Evolutionary conservation across 2,888 invertebrate genomes (phyloP), one percentile per base, ranked within the genome.

Genomic region (Arctia plantaginis): DNA sequence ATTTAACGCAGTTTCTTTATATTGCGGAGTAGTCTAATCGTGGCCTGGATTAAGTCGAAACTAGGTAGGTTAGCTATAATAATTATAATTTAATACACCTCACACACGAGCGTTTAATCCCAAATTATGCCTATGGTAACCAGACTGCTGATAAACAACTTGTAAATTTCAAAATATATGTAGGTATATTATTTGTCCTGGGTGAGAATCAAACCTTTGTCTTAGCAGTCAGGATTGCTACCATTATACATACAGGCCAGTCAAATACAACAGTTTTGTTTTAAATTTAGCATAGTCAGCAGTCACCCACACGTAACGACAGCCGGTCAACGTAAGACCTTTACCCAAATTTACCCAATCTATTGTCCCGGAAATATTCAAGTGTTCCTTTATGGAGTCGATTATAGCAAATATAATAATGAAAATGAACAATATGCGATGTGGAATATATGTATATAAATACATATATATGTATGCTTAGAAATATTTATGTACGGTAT

Each of bases 331-430:
- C 39, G n/a, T 27, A 66, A 35, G n/a, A 35, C 68, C 64, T 73
- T 68, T 68, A 62, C 62, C 44, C 27, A 72, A 55, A 72, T 68
- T 73, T 73, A 64, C 73, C 47, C 47, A 64, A 68, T 59, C 64
- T 47, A 64, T 23, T 73, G 44, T 47, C 23, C 33, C 64, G 73
- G 73, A 73, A 73, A 62, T 55, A 47, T 44, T 64, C 27, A 69
- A 73, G 62, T 27, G n/a, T 27, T 72, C 62, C 35, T 33, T 51
- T 47, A 55, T 39, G 18, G 20, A 47, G 27, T 68, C 20, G 64
- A n/a, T 73, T 39, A 55, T 30, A 69, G 51, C 0, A 33, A 55
- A 55, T 35, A 55, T n/a, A 15, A 41, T 59, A 27, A 55, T 59
- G 27, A 59, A 12, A 59, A 13, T 59, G 15, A 27, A 59, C 59